A percentile compares a stretch with the other conserved stretches of the same genome.
These are phyloP conservation scores for Hyla sarda DNA, from an alignment of 2,113 vertebrate species.

Conservation along the genomic window DNA sequence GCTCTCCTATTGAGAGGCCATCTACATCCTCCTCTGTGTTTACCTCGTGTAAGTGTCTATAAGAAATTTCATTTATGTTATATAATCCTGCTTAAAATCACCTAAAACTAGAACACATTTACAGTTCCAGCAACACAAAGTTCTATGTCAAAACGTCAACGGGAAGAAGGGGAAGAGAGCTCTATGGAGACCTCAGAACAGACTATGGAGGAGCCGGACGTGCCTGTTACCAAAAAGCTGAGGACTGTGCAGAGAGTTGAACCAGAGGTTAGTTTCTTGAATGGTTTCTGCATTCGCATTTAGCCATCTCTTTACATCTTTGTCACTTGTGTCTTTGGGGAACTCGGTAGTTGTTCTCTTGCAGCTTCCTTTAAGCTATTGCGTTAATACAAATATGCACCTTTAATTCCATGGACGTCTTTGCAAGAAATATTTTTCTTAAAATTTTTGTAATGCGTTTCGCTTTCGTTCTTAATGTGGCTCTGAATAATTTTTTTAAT, in stretches of 20 bases:
- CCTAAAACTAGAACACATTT: constrained; percentile 12
- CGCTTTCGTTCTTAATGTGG: no score
- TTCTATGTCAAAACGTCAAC: constrained; percentile 87
- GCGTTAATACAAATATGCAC: background rate
- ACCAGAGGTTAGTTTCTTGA: constrained; percentile 78
- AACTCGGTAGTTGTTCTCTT: no score
- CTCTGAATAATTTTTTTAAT: no score
- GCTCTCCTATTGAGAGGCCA: constrained; percentile 88
- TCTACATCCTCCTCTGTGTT: constrained; percentile 90
- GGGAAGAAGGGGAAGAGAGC: constrained; percentile 87
- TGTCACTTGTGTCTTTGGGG: no score
- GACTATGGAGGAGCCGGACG: constrained; percentile 84
- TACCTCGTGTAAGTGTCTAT: constrained; percentile 81
- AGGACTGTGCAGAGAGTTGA: constrained; percentile 87
- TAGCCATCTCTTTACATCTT: no score
- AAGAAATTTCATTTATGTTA: no score
- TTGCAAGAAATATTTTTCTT: no score
- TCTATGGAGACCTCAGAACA: constrained; percentile 80
- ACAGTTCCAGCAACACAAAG: constrained; percentile 90
- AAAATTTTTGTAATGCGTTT: no score
- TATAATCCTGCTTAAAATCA: no score
- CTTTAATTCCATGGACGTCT: no score
- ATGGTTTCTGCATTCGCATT: background rate
- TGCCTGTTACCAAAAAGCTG: constrained; percentile 88
- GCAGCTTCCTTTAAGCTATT: background rate